Evolutionary conservation across 2,888 invertebrate genomes (phyloP).

Genomic region (Tholera decimalis): DNA sequence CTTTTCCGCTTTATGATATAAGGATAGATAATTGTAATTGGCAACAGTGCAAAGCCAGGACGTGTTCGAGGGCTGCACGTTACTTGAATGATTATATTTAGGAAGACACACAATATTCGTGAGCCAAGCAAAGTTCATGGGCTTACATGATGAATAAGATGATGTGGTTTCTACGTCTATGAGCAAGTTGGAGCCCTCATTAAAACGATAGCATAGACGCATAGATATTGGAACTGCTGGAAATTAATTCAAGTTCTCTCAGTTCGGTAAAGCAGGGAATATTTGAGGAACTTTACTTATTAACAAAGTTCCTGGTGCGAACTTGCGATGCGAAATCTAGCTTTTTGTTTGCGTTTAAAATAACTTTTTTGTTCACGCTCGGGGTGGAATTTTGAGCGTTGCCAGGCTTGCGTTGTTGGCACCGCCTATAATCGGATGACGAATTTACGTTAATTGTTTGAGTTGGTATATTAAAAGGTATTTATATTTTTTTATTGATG

Average conservation of each 20-base stretch:
- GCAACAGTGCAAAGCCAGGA: too few relatives aligned
- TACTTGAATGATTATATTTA: background rate
- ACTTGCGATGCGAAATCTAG: conserved; percentile 15
- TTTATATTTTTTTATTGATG: too few relatives aligned
- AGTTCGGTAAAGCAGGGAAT: conserved; percentile 26
- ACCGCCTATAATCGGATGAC: background rate
- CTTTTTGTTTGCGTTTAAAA: conserved; percentile 44
- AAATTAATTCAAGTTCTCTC: conserved; percentile 33
- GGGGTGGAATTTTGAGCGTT: conserved; percentile 24
- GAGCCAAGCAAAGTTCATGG: background rate
- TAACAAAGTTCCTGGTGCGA: conserved; percentile 42
- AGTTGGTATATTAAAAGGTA: background rate
- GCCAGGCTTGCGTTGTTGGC: background rate
- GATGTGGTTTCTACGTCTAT: conserved; percentile 6
- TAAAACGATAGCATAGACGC: conserved; percentile 21
- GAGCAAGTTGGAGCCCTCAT: conserved; percentile 30
- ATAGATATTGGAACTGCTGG: conserved; percentile 28
- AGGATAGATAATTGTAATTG: too few relatives aligned
- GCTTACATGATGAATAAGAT: conserved; percentile 18
- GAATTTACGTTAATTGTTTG: conserved; percentile 1
- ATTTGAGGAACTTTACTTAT: conserved; percentile 53
- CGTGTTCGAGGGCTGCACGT: too few relatives aligned
- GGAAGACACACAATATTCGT: conserved; percentile 1
- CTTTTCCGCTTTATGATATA: too few relatives aligned
- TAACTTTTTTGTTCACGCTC: background rate